phyloP scores from a whole-genome alignment of 2,113 vertebrate species.

The Acrocephalus arundinaceus region DNA sequence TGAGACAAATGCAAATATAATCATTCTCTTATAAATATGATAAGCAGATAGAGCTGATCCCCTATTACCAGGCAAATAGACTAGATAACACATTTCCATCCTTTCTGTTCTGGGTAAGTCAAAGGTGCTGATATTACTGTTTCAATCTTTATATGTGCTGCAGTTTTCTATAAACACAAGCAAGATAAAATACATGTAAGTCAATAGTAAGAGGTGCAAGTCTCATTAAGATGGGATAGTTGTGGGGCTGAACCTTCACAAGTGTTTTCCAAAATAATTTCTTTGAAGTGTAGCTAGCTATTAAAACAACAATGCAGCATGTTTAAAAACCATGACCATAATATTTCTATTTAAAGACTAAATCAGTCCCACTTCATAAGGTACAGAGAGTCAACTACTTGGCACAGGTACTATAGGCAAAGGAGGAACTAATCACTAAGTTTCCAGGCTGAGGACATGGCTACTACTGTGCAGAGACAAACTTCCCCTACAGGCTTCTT shows the following conservation, averaged over 20 bases:
- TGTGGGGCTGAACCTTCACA: background rate
- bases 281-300: background rate
- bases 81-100: background rate
- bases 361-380: background rate
- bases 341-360: background rate
- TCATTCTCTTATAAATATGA: background rate
- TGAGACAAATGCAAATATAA: background rate
- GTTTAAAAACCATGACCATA: background rate
- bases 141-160: background rate
- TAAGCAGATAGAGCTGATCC: background rate
- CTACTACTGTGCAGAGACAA: background rate
- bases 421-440: background rate
- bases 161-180: background rate
- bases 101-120: background rate
- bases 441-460: fast-evolving
- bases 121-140: background rate
- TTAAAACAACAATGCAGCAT: background rate
- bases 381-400: background rate
- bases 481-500: background rate
- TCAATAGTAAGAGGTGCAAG: background rate
- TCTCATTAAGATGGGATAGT: background rate
- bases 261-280: background rate
- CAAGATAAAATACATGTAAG: background rate
- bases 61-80: background rate
- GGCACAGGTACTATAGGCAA: background rate